Base-by-base conservation (phyloP, 92 coral and sea anemone species). In the Porites cylindrica region DNA sequence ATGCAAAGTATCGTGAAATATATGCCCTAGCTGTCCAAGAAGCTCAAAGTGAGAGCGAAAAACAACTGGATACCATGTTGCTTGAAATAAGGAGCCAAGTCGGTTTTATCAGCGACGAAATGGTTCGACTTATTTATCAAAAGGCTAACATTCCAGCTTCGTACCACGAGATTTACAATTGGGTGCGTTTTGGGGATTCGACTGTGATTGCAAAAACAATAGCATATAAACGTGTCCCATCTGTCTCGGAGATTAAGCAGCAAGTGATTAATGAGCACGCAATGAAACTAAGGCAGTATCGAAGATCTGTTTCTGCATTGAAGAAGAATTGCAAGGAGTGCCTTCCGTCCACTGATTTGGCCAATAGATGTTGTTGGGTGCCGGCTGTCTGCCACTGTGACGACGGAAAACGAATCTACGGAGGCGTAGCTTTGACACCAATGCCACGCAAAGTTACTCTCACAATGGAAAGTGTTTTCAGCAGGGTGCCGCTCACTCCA, bases 291-390 rank as follows among this genome's bases (percentile, higher is more conserved):
- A 59, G 63, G 18, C 63, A 59, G 17, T 59, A 59, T 59, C 63
- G 14, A 59, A 59, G 4, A 17, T 59, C 63, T 12, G 14, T 59
- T 1, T 59, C 63, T 59, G 1, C 14, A 2, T 12, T 59, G 63
- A 59, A 59, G 13, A 78, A 78, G 66, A 66, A 10, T 13, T 85
- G 83, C 26, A 85, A 23, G 51, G 52, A 85, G n/a, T 63, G 65
- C 29, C 89, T 77, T 17, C 76, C 77, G 38, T 17, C 21, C 26
- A 56, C 71, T 29, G 23, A 85, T 8, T 23, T 50, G 38, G 21
- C 62, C 84, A 78, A 26, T 71, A 76, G 59, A 17, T 85, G 89
- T 24, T 73, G 76, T 24, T 85, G 89, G 89, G 82, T 85, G 50
- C 89, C 89, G 52, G 84, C 89, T 65, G 89, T 85, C 29, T 64